These are phyloP conservation scores for Xestia sexstrigata DNA, from an alignment of 2,888 invertebrate genomes.

Conservation along the genomic window DNA sequence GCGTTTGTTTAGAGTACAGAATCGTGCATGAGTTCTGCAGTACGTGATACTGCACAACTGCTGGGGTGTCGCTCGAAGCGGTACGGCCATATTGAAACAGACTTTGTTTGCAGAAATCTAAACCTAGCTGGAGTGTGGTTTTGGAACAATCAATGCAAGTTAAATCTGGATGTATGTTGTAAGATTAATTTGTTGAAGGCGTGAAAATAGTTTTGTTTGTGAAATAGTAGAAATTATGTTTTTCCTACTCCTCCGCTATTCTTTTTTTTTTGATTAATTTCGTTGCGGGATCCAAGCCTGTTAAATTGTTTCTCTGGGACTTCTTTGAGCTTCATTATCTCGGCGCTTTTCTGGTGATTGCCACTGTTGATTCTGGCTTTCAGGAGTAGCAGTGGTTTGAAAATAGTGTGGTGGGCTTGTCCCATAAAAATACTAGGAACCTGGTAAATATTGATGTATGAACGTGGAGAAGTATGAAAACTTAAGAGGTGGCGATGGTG, in stretches of 20 bases:
- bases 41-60: slow-evolving; percentile 53
- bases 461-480: neutral
- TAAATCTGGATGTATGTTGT: neutral
- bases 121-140: neutral
- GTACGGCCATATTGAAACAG: slow-evolving; percentile 37
- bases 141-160: slow-evolving; percentile 10
- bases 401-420: too few species aligned
- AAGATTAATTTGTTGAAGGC: neutral
- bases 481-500: neutral
- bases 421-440: neutral
- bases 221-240: too few species aligned
- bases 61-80: slow-evolving; percentile 41
- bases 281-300: too few species aligned
- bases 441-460: neutral
- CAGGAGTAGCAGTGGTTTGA: too few species aligned
- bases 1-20: slow-evolving; percentile 41
- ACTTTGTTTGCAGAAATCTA: slow-evolving; percentile 26
- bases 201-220: too few species aligned
- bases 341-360: too few species aligned
- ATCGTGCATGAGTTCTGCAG: slow-evolving; percentile 42
- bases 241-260: too few species aligned
- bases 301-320: too few species aligned
- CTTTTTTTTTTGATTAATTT: too few species aligned
- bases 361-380: too few species aligned
- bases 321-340: too few species aligned